Conservation (phyloP, 2,888 invertebrate genomes). For the Drosophila recens region DNA sequence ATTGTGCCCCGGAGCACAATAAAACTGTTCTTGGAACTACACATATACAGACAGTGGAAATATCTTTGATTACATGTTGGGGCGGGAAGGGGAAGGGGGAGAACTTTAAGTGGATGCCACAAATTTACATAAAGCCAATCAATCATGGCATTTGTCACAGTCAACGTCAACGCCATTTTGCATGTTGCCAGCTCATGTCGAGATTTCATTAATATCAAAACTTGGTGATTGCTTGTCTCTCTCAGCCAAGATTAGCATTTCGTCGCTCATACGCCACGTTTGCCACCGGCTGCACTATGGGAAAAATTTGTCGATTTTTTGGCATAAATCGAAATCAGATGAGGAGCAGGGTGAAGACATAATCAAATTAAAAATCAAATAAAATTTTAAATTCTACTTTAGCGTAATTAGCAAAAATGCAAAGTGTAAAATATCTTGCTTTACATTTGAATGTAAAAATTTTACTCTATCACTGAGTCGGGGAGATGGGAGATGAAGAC, state of each 20-base stretch:
- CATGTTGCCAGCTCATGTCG: conserved; percentile 62
- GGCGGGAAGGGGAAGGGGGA: background rate
- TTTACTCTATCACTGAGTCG: too few species aligned
- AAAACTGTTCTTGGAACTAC: conserved; percentile 45
- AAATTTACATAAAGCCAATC: conserved; percentile 80
- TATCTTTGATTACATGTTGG: conserved; percentile 55
- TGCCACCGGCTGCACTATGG: background rate
- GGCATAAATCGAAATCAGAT: too few species aligned
- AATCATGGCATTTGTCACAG: conserved; percentile 69
- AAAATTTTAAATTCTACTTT: too few species aligned
- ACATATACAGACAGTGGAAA: conserved; percentile 14
- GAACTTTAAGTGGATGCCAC: conserved; percentile 66
- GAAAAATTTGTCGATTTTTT: too few species aligned
- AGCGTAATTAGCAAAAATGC: too few species aligned
- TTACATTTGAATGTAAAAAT: too few species aligned
- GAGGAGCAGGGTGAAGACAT: too few species aligned
- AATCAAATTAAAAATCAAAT: too few species aligned
- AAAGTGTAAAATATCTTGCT: too few species aligned
- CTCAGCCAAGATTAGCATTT: conserved; percentile 71
- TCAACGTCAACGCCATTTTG: conserved; percentile 68
- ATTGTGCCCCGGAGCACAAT: conserved; percentile 76
- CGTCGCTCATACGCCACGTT: conserved; percentile 73
- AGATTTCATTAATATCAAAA: conserved; percentile 76
- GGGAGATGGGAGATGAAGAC: too few species aligned
- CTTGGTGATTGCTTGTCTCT: background rate